These are phyloP conservation scores for Temnothorax rugatulus DNA, from an alignment of 2,888 invertebrate genomes.

Conservation along the genomic window DNA sequence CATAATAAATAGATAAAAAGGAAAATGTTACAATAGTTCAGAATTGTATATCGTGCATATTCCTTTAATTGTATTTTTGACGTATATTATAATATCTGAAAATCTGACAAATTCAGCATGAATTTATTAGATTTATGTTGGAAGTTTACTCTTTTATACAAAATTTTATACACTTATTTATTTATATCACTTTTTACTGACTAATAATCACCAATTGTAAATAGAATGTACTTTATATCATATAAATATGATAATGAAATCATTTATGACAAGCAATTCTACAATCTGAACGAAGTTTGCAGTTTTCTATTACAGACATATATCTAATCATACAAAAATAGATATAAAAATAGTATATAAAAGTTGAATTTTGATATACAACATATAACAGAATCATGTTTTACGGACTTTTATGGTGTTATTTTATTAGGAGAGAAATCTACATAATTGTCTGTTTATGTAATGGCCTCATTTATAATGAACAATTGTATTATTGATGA, in stretches of 20 bases:
- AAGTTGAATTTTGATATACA: constrained; percentile 26
- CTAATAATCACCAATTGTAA: constrained; percentile 62
- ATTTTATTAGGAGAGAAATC: constrained; percentile 26
- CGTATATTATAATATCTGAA: constrained; percentile 10
- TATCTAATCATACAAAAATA: constrained; percentile 9
- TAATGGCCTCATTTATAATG: constrained; percentile 49
- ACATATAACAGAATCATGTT: constrained; percentile 10
- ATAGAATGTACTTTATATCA: constrained; percentile 56
- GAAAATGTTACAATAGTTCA: neutral
- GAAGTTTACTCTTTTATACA: constrained; percentile 53
- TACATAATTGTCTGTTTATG: constrained; percentile 42
- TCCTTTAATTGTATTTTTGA: constrained; percentile 28
- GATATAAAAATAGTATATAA: constrained; percentile 1
- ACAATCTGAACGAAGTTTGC: neutral
- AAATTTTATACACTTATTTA: constrained; percentile 64
- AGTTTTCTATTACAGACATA: constrained; percentile 19
- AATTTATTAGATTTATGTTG: constrained; percentile 32
- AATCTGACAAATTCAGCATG: constrained; percentile 32
- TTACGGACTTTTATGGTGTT: constrained; percentile 16
- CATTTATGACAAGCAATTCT: constrained; percentile 33
- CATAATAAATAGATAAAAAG: constrained; percentile 6
- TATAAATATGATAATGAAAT: constrained; percentile 27
- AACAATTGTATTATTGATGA: constrained; percentile 57
- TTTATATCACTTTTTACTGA: constrained; percentile 64
- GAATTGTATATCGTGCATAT: constrained; percentile 25